These are phyloP conservation scores for Sisyra nigra DNA, from an alignment of 2,888 invertebrate genomes.

Conservation along the genomic window DNA sequence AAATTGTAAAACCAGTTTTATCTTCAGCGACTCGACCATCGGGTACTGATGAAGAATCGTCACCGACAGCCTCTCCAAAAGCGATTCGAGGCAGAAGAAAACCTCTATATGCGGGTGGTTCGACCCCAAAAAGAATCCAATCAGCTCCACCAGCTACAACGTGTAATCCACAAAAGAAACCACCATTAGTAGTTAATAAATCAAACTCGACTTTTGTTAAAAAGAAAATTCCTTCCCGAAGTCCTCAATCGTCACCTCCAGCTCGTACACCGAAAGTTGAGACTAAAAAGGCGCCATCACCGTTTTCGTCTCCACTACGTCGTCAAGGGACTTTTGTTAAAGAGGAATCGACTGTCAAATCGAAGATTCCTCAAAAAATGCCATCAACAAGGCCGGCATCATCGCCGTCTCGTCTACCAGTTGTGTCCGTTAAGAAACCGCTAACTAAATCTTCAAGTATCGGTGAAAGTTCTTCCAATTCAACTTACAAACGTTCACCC, in stretches of 20 bases:
- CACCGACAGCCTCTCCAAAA: slow-evolving; percentile 18
- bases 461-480: background rate
- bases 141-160: slow-evolving; percentile 16
- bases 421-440: slow-evolving; percentile 16
- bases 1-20: slow-evolving; percentile 44
- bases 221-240: background rate
- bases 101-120: slow-evolving; percentile 33
- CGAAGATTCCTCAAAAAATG: slow-evolving; percentile 17
- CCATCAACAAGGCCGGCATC: slow-evolving; percentile 18
- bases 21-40: slow-evolving; percentile 17
- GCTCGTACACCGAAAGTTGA: background rate
- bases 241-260: background rate
- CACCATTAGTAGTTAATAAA: slow-evolving; percentile 3
- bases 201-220: background rate
- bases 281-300: too few species aligned
- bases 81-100: slow-evolving; percentile 43
- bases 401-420: slow-evolving; percentile 11
- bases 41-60: slow-evolving; percentile 15
- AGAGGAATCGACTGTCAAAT: slow-evolving; percentile 39
- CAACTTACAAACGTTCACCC: slow-evolving; percentile 18
- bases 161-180: slow-evolving; percentile 20
- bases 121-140: slow-evolving; percentile 1
- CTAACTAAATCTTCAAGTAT: slow-evolving; percentile 5
- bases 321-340: slow-evolving; percentile 88
- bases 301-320: slow-evolving; percentile 29